Percentiles rank a stretch among this genome's conserved stretches.
phyloP scores from a whole-genome alignment of 2,888 invertebrate species.

The Cerceris ruficornis region DNA sequence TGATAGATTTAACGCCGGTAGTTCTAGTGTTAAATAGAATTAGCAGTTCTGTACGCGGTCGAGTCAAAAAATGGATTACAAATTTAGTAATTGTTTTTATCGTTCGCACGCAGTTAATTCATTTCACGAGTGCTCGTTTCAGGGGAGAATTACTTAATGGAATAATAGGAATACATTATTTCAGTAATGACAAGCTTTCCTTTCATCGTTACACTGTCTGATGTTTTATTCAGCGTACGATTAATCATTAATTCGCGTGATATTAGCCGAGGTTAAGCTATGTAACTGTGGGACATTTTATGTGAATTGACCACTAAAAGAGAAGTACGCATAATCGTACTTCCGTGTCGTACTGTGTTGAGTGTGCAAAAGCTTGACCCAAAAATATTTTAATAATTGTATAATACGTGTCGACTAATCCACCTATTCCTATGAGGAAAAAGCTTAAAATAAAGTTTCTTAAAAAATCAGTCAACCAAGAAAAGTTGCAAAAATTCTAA shows the following conservation, averaged over 20 bases:
- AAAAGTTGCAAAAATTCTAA: too few relatives aligned
- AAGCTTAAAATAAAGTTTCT: too few relatives aligned
- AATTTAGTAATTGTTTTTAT: not conserved
- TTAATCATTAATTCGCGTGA: constrained; percentile 30
- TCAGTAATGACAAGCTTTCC: constrained; percentile 13
- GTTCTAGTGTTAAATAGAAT: too few relatives aligned
- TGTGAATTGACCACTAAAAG: not conserved
- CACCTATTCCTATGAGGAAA: too few relatives aligned
- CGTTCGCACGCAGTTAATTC: constrained; percentile 2
- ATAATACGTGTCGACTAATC: too few relatives aligned
- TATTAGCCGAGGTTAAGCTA: constrained; percentile 21
- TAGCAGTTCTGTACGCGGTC: too few relatives aligned
- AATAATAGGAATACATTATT: constrained; percentile 37
- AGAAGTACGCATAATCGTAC: too few relatives aligned
- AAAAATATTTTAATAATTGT: too few relatives aligned
- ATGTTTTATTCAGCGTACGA: constrained; percentile 41
- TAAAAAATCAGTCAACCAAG: too few relatives aligned
- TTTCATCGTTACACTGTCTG: constrained; percentile 34
- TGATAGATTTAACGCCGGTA: too few relatives aligned
- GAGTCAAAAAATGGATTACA: not conserved
- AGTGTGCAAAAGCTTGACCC: too few relatives aligned
- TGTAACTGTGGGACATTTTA: constrained; percentile 32
- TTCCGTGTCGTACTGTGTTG: too few relatives aligned
- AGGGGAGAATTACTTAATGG: constrained; percentile 30
- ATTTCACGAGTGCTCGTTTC: constrained; percentile 2